A percentile compares a stretch with the other conserved stretches of the same genome.
Conservation (phyloP, 2,888 invertebrate species). For the Heliconius erato region DNA sequence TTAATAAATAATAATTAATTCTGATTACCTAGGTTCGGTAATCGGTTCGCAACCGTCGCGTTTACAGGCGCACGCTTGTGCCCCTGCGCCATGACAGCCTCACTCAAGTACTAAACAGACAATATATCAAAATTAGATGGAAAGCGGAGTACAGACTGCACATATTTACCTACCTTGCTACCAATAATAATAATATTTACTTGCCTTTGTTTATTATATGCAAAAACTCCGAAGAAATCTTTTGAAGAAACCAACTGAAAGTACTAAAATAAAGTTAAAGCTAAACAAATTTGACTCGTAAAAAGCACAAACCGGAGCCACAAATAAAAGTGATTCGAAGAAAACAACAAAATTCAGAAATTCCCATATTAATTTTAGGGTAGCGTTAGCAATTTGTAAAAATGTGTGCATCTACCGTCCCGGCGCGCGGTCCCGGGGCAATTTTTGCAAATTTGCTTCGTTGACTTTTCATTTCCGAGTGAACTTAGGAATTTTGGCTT, state of each 20-base stretch:
- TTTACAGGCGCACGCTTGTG: too few species aligned
- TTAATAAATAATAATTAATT: too few species aligned
- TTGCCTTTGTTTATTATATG: not conserved
- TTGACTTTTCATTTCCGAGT: constrained; percentile 65
- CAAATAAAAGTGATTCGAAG: constrained; percentile 17
- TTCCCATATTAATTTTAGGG: constrained; percentile 27
- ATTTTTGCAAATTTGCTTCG: constrained; percentile 73
- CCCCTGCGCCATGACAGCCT: fast-evolving
- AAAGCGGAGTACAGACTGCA: too few species aligned
- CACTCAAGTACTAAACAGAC: too few species aligned
- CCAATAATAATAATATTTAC: not conserved
- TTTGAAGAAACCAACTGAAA: not conserved
- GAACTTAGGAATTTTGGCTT: not conserved
- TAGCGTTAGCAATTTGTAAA: constrained; percentile 41
- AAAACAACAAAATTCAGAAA: constrained; percentile 26
- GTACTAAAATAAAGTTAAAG: not conserved
- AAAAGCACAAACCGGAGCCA: constrained; percentile 3
- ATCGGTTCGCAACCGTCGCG: too few species aligned
- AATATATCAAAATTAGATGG: too few species aligned
- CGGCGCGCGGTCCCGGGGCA: constrained; percentile 62
- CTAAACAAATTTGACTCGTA: not conserved
- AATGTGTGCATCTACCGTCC: constrained; percentile 34
- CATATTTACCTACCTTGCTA: not conserved
- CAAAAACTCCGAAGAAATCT: not conserved
- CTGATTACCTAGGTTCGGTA: too few species aligned